Base-by-base conservation (phyloP, 2,113 vertebrate genomes). In the Chaenogobius annularis region DNA sequence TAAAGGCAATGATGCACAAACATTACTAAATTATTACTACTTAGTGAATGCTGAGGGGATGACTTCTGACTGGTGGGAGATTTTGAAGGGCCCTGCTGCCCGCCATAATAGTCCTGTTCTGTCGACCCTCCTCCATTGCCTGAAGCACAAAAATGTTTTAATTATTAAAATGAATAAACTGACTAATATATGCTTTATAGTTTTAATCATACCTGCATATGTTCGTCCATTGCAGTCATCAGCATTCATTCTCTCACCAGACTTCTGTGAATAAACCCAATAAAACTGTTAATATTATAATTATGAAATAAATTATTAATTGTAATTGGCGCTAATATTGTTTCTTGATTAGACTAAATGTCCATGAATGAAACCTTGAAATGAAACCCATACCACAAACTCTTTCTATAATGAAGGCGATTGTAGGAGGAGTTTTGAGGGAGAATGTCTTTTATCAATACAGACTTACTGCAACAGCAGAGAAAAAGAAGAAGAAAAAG, bases 31-130 rank as follows among this genome's bases (percentile, higher is more conserved):
- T 37, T 22, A 77, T 55, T 88, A 98, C 96, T 96, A 83, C 95
- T 97, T 77, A 95, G 92, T 3, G 96, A 96, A 77, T 94, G 94
- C 78, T 91, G 95, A 2, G 96, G 96, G 50, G 96, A 96, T 54
- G 96, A 96, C 86, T 95, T 96, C 82, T 96, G 95, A 91, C 96
- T 96, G 91, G 95, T 97, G 76, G 96, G 94, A 35, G 96, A 96
- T 93, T 93, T 96, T 69, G 93, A 89, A 77, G 95, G 94, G 64
- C 94, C 94, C 87, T 94, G 95, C 72, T 95, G 80, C 35, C 93
- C 91, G 23, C 94, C 93, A 48, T 93, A 94, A 92, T 96, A 95
- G 74, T 98, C 95, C 91, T 96, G 96, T 81, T 98, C 97, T 85
- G 94, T 91, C 81, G 95, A 95, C 90, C 98, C 96, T 92, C 95